A percentile compares a stretch with the other conserved stretches of the same genome.
Conservation (phyloP, 2,113 vertebrate genomes). For the Nibea coibor region DNA sequence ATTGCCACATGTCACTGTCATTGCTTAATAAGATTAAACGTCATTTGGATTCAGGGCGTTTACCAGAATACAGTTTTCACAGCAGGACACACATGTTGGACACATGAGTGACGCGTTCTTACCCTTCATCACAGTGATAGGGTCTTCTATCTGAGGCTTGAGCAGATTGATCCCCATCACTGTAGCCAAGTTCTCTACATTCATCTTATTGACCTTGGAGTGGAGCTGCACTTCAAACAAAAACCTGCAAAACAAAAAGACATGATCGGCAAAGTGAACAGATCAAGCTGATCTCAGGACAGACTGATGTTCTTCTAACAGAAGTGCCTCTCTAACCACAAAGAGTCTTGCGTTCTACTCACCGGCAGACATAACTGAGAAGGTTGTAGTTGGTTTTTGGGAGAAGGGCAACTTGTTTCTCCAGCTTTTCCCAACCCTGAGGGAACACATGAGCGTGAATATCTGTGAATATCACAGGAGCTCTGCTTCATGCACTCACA, state of each 20-base stretch:
- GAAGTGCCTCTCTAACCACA: not conserved
- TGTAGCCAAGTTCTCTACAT: slow-evolving; percentile 96
- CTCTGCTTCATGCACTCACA: not conserved
- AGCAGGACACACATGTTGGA: not conserved
- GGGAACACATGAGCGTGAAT: not conserved
- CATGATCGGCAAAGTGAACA: not conserved
- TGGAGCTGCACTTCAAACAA: slow-evolving; percentile 92
- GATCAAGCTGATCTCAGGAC: not conserved
- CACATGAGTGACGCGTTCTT: slow-evolving; percentile 18
- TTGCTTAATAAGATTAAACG: slow-evolving; percentile 1
- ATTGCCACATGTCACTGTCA: not conserved
- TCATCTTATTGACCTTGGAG: slow-evolving; percentile 95
- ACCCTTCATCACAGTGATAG: slow-evolving; percentile 96
- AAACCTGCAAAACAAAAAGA: slow-evolving; percentile 84
- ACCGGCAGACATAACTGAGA: slow-evolving; percentile 96
- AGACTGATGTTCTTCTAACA: not conserved
- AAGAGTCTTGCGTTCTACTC: slow-evolving; percentile 28
- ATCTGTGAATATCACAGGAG: not conserved
- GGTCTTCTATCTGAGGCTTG: slow-evolving; percentile 92
- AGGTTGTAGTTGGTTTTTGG: slow-evolving; percentile 94
- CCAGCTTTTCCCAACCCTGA: slow-evolving; percentile 88
- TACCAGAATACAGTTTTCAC: not conserved
- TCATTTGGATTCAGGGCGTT: not conserved
- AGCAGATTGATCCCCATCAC: slow-evolving; percentile 98
- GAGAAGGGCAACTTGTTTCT: slow-evolving; percentile 89